Conservation (phyloP, 2,888 invertebrate species). For the Xestia xanthographa region DNA sequence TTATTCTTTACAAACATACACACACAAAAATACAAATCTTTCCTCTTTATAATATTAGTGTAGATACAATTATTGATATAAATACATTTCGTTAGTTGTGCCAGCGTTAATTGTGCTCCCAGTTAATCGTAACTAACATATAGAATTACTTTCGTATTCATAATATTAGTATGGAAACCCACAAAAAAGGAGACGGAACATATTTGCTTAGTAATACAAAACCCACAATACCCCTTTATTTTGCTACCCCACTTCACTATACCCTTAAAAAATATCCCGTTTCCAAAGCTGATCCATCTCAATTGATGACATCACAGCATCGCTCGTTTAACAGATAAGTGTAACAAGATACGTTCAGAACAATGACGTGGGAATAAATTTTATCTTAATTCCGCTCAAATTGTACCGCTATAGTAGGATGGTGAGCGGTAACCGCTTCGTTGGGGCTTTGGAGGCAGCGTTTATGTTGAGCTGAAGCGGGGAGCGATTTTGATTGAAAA, state of each 20-base stretch:
- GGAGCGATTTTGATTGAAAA: background rate
- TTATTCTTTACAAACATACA: too few species aligned
- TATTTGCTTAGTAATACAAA: background rate
- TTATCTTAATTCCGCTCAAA: constrained; percentile 69
- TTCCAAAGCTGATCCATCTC: constrained; percentile 10
- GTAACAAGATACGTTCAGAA: constrained; percentile 58
- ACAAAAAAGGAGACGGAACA: background rate
- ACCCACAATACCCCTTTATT: background rate
- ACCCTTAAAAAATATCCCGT: background rate
- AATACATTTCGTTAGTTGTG: too few species aligned
- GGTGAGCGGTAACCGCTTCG: constrained; percentile 60
- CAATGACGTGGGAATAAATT: constrained; percentile 67
- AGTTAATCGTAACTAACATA: too few species aligned
- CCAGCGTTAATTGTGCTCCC: too few species aligned
- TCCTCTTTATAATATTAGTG: too few species aligned
- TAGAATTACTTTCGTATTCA: too few species aligned
- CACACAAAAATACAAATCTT: too few species aligned
- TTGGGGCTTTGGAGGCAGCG: constrained; percentile 31
- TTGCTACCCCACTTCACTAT: constrained; percentile 3
- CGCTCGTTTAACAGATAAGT: constrained; percentile 51
- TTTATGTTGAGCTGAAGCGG: background rate
- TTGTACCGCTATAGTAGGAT: constrained; percentile 55
- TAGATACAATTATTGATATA: too few species aligned
- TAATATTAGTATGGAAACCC: too few species aligned
- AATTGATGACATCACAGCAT: constrained; percentile 47